Evolutionary conservation across 2,888 invertebrate genomes (phyloP).

Genomic region (Zootermopsis nevadensis): DNA sequence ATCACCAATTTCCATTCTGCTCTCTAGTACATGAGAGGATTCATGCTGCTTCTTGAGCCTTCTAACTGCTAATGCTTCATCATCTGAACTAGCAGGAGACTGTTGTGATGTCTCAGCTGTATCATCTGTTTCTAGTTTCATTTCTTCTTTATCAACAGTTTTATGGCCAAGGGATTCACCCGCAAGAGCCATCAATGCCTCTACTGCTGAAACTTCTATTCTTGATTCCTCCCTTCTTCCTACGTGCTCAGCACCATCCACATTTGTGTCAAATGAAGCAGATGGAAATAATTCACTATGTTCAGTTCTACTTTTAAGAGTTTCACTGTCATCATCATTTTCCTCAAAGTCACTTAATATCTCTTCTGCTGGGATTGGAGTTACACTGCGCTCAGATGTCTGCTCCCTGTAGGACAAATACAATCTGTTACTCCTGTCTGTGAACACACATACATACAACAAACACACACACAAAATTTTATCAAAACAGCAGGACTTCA

Average conservation of each 20-base stretch:
- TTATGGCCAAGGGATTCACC: conserved; percentile 59
- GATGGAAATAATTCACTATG: background rate
- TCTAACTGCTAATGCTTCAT: conserved; percentile 23
- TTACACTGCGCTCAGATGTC: conserved; percentile 59
- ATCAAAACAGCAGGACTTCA: too few species aligned
- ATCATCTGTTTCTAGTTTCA: conserved; percentile 26
- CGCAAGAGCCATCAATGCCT: conserved; percentile 60
- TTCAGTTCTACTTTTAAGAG: conserved; percentile 56
- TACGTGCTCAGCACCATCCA: conserved; percentile 12
- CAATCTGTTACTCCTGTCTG: background rate
- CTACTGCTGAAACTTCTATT: conserved; percentile 58
- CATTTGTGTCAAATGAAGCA: background rate
- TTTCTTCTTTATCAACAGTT: conserved; percentile 11
- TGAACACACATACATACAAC: too few species aligned
- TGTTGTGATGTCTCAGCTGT: background rate
- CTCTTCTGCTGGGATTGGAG: conserved; percentile 57
- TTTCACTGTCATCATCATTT: conserved; percentile 43
- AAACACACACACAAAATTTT: too few species aligned
- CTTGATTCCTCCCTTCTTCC: conserved; percentile 15
- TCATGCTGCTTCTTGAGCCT: conserved; percentile 25
- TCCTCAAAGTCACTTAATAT: conserved; percentile 50
- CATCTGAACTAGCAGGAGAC: conserved; percentile 39
- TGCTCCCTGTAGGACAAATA: conserved; percentile 54
- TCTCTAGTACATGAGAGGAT: conserved; percentile 1
- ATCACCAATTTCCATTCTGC: conserved; percentile 29